Conservation (phyloP, 2,888 invertebrate species). For the Anthoptus insignis region DNA sequence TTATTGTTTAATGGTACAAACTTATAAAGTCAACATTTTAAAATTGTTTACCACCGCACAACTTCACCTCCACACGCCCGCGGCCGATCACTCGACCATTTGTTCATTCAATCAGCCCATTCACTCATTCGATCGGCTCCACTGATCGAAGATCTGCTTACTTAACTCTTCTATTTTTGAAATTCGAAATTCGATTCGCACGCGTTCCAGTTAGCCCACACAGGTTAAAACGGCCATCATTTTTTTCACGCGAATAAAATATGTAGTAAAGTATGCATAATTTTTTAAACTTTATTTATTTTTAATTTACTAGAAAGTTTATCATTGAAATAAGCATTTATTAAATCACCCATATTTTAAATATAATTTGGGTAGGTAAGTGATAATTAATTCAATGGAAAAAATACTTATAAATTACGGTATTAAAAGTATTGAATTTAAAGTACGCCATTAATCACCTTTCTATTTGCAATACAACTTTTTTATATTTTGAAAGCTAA, state of each 20-base stretch:
- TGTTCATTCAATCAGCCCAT: slow-evolving; percentile 71
- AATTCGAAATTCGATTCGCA: slow-evolving; percentile 27
- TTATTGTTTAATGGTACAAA: too few relatives aligned
- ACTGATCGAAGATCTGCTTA: slow-evolving; percentile 82
- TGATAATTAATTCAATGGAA: not conserved
- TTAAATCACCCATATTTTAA: not conserved
- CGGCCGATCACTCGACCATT: slow-evolving; percentile 59
- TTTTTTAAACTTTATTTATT: too few relatives aligned
- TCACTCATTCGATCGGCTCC: slow-evolving; percentile 74
- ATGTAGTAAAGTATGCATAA: too few relatives aligned
- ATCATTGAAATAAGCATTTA: not conserved
- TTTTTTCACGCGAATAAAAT: not conserved
- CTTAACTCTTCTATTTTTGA: slow-evolving; percentile 41
- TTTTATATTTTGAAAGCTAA: not conserved
- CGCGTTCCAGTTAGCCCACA: slow-evolving; percentile 16
- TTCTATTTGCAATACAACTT: not conserved
- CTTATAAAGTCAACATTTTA: too few relatives aligned
- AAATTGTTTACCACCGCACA: too few relatives aligned
- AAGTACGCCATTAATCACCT: not conserved
- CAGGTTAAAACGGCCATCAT: not conserved
- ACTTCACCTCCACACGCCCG: slow-evolving; percentile 5
- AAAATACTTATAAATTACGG: not conserved
- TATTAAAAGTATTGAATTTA: not conserved
- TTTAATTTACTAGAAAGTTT: slow-evolving; percentile 3
- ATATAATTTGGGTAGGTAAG: too few relatives aligned